A percentile compares a stretch with the other conserved stretches of the same genome.
These are phyloP conservation scores for Hipposideros larvatus DNA, from an alignment of 2,797 vertebrate species.

Conservation along the genomic window DNA sequence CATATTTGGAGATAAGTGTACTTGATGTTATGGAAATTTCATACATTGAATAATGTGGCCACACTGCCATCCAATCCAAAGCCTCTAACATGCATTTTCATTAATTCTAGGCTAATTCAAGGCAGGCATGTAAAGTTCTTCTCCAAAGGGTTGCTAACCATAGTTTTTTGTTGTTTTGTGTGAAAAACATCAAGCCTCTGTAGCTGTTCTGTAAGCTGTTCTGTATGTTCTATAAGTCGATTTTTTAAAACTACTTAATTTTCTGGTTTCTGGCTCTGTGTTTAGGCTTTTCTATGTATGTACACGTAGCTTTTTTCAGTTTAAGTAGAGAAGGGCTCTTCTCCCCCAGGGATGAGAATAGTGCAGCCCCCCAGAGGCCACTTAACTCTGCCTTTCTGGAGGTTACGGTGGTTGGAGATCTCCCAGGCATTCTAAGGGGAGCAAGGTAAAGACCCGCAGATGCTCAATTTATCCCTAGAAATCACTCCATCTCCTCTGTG, in stretches of 20 bases:
- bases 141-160: background rate
- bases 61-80: background rate
- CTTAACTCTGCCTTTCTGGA: background rate
- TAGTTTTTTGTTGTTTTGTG: background rate
- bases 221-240: slow-evolving; percentile 5
- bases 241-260: background rate
- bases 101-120: background rate
- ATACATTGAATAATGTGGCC: background rate
- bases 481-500: background rate
- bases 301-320: background rate
- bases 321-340: background rate
- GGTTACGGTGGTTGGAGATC: background rate
- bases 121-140: background rate
- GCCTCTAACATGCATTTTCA: background rate
- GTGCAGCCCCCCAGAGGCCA: background rate
- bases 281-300: background rate
- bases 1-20: background rate
- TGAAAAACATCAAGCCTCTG: background rate
- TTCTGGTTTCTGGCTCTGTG: background rate
- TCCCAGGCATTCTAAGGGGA: background rate
- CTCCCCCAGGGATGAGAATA: background rate
- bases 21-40: background rate
- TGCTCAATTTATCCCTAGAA: background rate
- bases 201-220: background rate
- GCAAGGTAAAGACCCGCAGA: background rate